Base-by-base conservation (phyloP, 2,797 vertebrate genomes). In the Emys orbicularis region DNA sequence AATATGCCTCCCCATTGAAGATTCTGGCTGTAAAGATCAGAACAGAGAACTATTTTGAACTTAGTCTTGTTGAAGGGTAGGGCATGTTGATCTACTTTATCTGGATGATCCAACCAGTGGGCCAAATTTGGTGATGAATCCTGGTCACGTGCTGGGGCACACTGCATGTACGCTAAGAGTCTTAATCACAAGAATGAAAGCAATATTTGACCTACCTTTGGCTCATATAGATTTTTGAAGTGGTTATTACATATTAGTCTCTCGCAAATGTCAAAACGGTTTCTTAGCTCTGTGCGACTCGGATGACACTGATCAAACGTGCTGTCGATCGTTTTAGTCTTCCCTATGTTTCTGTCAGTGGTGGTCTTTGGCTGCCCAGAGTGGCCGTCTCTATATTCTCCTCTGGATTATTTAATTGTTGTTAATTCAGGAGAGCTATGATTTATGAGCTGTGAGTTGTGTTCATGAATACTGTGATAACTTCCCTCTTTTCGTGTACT, bases 371-470 rank as follows among this genome's bases (percentile, higher is more conserved):
- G 8, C 23, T 56, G 49, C 44, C 19, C 50, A 16, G 76, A 86
- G 18, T 49, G 77, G 80, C 90, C 65, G 74, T 81, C 83, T 84
- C 18, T 50, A 59, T 68, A 50, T 68, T 95, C 94, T 85, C 87
- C 21, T 89, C 93, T 92, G 86, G 56, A 61, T 86, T 29, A 84
- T 91, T 68, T 81, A 44, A 56, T 15, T 97, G 77, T 50, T 89
- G 79, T 93, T 87, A 65, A 88, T 95, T 93, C 94, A 95, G 97
- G 89, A 90, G 90, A 65, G 83, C 85, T 74, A 54, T 41, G 47
- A 97, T 97, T 97, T 97, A 97, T 87, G 93, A 96, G 90, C 94
- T 97, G 95, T 96, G 93, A 89, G 94, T 97, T 79, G 95, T 90
- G 86, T 92, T 97, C 96, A 93, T 93, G 97, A 76, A 95, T 53